Conservation (phyloP, 2,888 invertebrate species). For the Hirtodrosophila duncani region DNA sequence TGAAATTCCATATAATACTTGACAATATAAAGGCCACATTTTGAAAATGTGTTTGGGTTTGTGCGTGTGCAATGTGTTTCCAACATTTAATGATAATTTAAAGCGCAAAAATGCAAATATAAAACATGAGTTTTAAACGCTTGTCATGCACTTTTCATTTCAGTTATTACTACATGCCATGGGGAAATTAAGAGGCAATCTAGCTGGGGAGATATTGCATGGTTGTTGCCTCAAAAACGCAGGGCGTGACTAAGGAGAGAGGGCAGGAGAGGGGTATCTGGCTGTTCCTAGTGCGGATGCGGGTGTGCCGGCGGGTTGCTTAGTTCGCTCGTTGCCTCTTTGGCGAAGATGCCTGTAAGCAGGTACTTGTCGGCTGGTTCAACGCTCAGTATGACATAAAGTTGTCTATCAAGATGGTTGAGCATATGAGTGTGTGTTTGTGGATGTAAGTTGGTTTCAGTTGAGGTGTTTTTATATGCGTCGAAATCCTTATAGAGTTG, state of each 20-base stretch:
- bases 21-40: slow-evolving; percentile 26
- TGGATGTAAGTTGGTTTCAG: slow-evolving; percentile 52
- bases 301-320: too few species aligned
- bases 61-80: background rate
- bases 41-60: slow-evolving; percentile 1
- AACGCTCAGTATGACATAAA: slow-evolving; percentile 41
- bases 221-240: slow-evolving; percentile 19
- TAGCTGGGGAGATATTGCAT: slow-evolving; percentile 7
- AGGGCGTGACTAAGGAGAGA: too few species aligned
- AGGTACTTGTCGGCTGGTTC: slow-evolving; percentile 47
- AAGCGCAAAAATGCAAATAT: slow-evolving; percentile 19
- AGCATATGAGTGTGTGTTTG: slow-evolving; percentile 17
- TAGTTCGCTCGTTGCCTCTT: slow-evolving; percentile 24
- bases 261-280: too few species aligned
- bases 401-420: slow-evolving; percentile 54
- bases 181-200: slow-evolving; percentile 52
- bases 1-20: slow-evolving; percentile 49
- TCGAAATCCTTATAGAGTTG: slow-evolving; percentile 67
- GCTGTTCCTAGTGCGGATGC: too few species aligned
- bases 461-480: slow-evolving; percentile 72
- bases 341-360: slow-evolving; percentile 49
- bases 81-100: background rate
- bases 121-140: slow-evolving; percentile 12
- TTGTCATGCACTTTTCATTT: slow-evolving; percentile 43
- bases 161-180: slow-evolving; percentile 35